Conservation (phyloP, 2,113 vertebrate genomes). For the Bothrops jararaca region DNA sequence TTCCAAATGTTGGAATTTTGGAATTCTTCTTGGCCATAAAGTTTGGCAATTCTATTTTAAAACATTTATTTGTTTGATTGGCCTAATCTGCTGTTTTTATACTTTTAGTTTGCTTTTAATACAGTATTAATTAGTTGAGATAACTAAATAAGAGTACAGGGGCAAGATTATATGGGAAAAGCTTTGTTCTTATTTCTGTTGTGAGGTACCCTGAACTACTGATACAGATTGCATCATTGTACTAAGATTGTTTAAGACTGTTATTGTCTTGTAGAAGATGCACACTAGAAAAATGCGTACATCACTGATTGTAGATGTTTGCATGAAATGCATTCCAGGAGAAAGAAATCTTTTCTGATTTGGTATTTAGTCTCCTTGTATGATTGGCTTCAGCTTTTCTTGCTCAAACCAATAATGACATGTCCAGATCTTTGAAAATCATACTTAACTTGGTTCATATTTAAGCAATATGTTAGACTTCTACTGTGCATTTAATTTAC, state of each 20-base stretch:
- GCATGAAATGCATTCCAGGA: neutral
- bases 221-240: neutral
- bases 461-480: neutral
- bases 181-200: neutral
- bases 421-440: neutral
- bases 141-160: neutral
- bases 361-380: neutral
- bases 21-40: neutral
- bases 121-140: neutral
- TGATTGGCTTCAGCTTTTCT: neutral
- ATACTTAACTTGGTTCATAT: too few species aligned
- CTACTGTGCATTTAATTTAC: neutral
- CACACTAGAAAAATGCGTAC: neutral
- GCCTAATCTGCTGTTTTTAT: neutral
- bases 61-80: neutral
- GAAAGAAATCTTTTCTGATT: neutral
- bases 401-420: neutral
- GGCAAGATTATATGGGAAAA: neutral
- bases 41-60: neutral
- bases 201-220: neutral
- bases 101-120: neutral
- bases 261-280: neutral
- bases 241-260: neutral
- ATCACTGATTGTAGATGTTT: neutral
- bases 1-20: neutral